phyloP scores from a whole-genome alignment of 2,888 invertebrate species.

The Congeria kusceri region DNA sequence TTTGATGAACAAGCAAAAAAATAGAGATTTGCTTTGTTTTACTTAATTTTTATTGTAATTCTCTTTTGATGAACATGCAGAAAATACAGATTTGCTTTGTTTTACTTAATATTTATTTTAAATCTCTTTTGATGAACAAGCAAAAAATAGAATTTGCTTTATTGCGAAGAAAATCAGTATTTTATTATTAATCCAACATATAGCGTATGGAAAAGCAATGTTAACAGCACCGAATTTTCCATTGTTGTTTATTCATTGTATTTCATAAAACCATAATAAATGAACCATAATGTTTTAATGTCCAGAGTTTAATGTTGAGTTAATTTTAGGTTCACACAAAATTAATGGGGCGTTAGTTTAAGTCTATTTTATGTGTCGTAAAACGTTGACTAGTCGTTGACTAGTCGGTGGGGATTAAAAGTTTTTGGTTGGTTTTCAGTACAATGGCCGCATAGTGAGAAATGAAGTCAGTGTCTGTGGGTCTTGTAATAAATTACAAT shows the following conservation, averaged over 20 bases:
- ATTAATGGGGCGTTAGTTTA: slow-evolving; percentile 67
- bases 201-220: too few species aligned
- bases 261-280: slow-evolving; percentile 43
- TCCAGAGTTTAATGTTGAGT: slow-evolving; percentile 59
- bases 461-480: slow-evolving; percentile 1
- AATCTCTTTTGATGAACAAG: too few species aligned
- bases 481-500: slow-evolving; percentile 23
- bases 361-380: slow-evolving; percentile 55
- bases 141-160: too few species aligned
- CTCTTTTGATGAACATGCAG: too few species aligned
- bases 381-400: slow-evolving; percentile 52
- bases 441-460: slow-evolving; percentile 33
- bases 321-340: slow-evolving; percentile 66
- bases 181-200: too few species aligned
- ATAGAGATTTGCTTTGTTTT: too few species aligned
- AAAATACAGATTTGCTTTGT: too few species aligned
- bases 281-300: slow-evolving; percentile 50
- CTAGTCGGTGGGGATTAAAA: slow-evolving; percentile 37
- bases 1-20: too few species aligned
- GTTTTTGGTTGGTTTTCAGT: slow-evolving; percentile 30
- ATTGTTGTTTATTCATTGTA: slow-evolving; percentile 43
- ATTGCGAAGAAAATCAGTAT: too few species aligned
- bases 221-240: slow-evolving; percentile 5
- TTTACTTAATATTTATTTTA: too few species aligned
- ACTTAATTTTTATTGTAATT: too few species aligned